Base-by-base conservation (phyloP, 2,888 invertebrate genomes). In the Melanostoma mellinum region DNA sequence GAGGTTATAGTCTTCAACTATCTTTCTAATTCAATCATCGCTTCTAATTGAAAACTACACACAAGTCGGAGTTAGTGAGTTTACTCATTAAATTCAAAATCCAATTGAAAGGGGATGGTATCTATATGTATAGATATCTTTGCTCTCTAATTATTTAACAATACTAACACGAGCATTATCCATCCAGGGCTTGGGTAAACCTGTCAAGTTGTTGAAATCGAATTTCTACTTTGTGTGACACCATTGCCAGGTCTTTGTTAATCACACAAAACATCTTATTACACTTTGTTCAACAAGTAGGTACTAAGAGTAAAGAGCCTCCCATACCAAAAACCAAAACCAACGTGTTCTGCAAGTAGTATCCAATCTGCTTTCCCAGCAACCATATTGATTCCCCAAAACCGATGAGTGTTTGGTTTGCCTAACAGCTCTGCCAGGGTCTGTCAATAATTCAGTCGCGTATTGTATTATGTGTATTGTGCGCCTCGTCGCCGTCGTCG, bases 321-420 rank as follows among this genome's bases (percentile, higher is more conserved):
- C 44, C 10, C 10, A 46, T 10, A 4, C 8, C 42, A 8, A 42
- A 3, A 8, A 3, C 8, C 42, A 3, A 42, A n/a, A 8, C 6
- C n/a, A 42, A 42, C n/a, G 2, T 8, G 6, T 42, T 8, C 2
- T 50, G 44, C 35, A 6, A 8, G 3, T 30, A 50, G 38, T 50
- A 63, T 63, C 38, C 46, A 46, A 20, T 63, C 63, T 63, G 36
- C 63, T n/a, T n/a, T 36, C 38, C 8, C 46, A 61, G 20, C 20
- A n/a, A n/a, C n/a, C n/a, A 61, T 61, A 61, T 61, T 38, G 63
- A 50, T 63, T 36, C n/a, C 65, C n/a, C 65, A 40, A 61, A 76
- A 81, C 71, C 75, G 55, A 72, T 71, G 65, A 72, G 36, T 76
- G 71, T 76, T 81, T 76, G 65, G 76, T 76, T 81, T 76, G 60